Evolutionary conservation across 2,888 invertebrate species (phyloP).

Genomic region (Tetranychus piercei): DNA sequence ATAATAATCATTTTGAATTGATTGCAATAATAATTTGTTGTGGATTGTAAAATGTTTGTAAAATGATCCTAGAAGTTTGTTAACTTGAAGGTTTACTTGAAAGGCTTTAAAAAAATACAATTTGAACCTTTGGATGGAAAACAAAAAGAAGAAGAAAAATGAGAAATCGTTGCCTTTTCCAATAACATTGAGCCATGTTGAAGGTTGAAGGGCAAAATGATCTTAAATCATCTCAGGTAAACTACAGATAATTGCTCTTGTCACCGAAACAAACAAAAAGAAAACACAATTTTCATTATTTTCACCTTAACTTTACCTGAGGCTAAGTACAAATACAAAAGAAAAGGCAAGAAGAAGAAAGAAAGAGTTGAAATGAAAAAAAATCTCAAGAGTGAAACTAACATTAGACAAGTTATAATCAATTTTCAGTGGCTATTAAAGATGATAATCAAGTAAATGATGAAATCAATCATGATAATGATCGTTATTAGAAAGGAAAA

Average conservation of each 20-base stretch:
- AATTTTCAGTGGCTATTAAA: not conserved
- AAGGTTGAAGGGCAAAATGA: not conserved
- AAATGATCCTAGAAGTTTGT: too few species aligned
- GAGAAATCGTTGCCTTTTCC: not conserved
- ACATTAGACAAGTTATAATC: not conserved
- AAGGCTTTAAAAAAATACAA: too few species aligned
- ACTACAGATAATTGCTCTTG: not conserved
- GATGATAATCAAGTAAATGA: not conserved
- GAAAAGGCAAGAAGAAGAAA: not conserved
- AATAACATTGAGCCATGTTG: not conserved
- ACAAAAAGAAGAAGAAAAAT: too few species aligned
- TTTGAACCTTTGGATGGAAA: too few species aligned
- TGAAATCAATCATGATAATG: not conserved
- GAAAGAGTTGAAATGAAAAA: not conserved
- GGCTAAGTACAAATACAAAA: not conserved
- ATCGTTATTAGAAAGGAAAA: not conserved
- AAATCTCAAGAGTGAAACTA: not conserved
- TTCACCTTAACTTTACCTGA: slow-evolving; percentile 1
- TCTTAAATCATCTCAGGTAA: not conserved
- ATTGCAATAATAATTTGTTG: not conserved
- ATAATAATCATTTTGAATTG: too few species aligned
- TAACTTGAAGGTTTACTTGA: too few species aligned
- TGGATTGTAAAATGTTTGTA: not conserved
- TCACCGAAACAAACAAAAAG: not conserved
- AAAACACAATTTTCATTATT: not conserved